phyloP scores from a whole-genome alignment of 1,140 invertebrate species.

The Heliconius hewitsoni region DNA sequence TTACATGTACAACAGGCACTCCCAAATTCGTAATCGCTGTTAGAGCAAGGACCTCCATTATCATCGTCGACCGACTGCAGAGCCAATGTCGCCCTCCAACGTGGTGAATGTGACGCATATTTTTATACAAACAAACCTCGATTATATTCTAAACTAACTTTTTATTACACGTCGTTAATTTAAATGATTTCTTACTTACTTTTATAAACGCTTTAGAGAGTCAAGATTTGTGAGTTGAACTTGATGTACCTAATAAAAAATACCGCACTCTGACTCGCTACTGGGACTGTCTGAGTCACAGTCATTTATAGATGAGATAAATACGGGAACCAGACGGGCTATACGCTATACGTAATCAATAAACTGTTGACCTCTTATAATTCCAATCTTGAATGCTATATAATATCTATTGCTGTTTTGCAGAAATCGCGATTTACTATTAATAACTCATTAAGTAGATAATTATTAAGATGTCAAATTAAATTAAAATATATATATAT shows the following conservation, averaged over 20 bases:
- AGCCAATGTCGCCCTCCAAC: not conserved
- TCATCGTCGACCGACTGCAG: not conserved
- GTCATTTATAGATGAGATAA: not conserved
- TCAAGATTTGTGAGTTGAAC: not conserved
- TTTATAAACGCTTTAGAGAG: not conserved
- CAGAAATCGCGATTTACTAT: too few species aligned
- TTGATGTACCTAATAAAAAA: not conserved
- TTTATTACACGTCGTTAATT: not conserved
- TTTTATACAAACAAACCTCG: not conserved
- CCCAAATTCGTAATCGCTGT: not conserved
- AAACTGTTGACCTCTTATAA: constrained; percentile 1
- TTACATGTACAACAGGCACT: not conserved
- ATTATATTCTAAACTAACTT: not conserved
- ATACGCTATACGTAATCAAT: not conserved
- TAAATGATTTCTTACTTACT: not conserved
- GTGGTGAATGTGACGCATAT: not conserved
- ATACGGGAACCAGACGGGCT: constrained; percentile 1
- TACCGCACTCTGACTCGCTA: not conserved
- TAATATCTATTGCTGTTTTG: not conserved
- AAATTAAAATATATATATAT: too few species aligned
- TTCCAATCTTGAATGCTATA: not conserved
- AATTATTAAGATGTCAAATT: too few species aligned
- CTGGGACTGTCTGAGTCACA: constrained; percentile 1
- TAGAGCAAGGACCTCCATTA: not conserved
- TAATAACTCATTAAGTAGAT: too few species aligned